phyloP scores from a whole-genome alignment of 2,888 invertebrate genomes.

The Pollenia griseotomentosa region DNA sequence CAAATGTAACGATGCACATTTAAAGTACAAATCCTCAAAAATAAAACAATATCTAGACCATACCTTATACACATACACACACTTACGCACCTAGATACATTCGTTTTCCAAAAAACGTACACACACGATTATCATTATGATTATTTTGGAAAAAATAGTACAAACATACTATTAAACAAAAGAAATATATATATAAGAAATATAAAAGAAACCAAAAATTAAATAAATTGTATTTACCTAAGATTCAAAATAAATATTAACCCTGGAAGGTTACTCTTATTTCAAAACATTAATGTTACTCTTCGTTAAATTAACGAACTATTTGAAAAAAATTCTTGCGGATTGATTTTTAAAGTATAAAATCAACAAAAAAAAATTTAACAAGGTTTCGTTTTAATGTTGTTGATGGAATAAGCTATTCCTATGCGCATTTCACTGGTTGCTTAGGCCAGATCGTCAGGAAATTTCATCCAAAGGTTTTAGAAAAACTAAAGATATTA shows the following conservation, averaged over 20 bases:
- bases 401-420: too few relatives aligned
- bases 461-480: too few relatives aligned
- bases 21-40: conserved; percentile 47
- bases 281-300: too few relatives aligned
- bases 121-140: conserved; percentile 45
- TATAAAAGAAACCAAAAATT: conserved; percentile 3
- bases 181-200: conserved; percentile 10
- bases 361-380: too few relatives aligned
- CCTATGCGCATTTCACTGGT: too few relatives aligned
- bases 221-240: conserved; percentile 24
- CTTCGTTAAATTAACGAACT: too few relatives aligned
- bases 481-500: too few relatives aligned
- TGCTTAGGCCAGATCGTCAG: too few relatives aligned
- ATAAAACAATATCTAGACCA: conserved; percentile 11
- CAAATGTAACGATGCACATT: conserved; percentile 52
- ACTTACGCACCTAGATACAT: neutral
- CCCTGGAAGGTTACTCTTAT: too few relatives aligned
- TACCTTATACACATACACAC: neutral
- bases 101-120: conserved; percentile 16
- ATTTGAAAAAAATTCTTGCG: too few relatives aligned
- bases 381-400: too few relatives aligned
- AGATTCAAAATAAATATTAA: conserved; percentile 18
- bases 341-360: too few relatives aligned
- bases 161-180: conserved; percentile 32
- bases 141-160: neutral